These are phyloP conservation scores for Recurvirostra avosetta DNA, from an alignment of 2,113 vertebrate species.

Conservation along the genomic window DNA sequence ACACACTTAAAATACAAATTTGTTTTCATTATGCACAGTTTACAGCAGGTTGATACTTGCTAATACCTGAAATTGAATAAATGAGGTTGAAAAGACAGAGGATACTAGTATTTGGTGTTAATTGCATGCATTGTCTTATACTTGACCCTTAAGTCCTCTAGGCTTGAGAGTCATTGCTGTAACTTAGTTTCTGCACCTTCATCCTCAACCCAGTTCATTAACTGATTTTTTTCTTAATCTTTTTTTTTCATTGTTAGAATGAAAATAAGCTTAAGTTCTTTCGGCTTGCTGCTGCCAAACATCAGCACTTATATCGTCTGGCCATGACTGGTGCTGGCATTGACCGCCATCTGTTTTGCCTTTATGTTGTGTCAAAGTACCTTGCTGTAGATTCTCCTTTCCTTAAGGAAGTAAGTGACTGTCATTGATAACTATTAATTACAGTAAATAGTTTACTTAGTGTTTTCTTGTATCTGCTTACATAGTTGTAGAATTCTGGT, in stretches of 20 bases:
- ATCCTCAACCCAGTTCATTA: neutral
- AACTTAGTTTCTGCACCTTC: neutral
- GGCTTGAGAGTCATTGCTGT: neutral
- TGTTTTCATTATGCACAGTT: neutral
- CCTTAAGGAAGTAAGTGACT: conserved; percentile 85
- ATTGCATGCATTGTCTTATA: neutral
- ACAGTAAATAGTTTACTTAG: neutral
- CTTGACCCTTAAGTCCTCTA: neutral
- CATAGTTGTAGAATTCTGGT: neutral
- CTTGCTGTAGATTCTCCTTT: conserved; percentile 92
- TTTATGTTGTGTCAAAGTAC: conserved; percentile 96
- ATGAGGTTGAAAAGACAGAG: neutral
- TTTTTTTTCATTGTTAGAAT: conserved; percentile 52
- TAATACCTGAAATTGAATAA: neutral
- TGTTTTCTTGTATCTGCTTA: neutral
- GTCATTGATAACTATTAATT: neutral
- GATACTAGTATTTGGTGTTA: neutral
- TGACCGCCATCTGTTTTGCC: conserved; percentile 97
- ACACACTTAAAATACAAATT: neutral
- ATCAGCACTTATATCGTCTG: conserved; percentile 87
- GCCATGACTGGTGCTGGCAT: conserved; percentile 93
- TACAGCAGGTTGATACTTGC: neutral
- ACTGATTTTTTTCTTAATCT: neutral
- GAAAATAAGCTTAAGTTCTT: conserved; percentile 81
- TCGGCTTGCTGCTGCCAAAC: conserved; percentile 80